Conservation (phyloP, 2,888 invertebrate species). For the Chalcosyrphus nemorum region DNA sequence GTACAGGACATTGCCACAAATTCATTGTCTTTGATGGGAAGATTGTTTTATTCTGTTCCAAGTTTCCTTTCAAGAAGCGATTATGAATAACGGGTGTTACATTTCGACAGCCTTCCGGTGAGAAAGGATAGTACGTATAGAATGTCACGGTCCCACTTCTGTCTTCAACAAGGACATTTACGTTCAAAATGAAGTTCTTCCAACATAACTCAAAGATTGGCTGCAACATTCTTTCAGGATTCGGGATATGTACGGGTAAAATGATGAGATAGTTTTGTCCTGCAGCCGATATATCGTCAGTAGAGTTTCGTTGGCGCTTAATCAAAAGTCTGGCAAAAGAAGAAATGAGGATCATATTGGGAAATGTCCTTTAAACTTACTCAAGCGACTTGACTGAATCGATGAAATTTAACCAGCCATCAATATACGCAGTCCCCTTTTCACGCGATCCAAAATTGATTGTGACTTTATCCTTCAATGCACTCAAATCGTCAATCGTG, state of each 20-base stretch:
- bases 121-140: neutral
- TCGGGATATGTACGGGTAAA: neutral
- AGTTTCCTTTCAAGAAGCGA: neutral
- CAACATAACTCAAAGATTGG: neutral
- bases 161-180: neutral
- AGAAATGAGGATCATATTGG: too few species aligned
- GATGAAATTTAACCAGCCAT: too few species aligned
- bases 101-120: neutral
- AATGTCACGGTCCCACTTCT: neutral
- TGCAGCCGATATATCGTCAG: neutral
- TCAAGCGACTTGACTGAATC: too few species aligned
- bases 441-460: too few species aligned
- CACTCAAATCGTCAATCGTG: neutral
- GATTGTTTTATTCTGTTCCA: neutral
- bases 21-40: neutral
- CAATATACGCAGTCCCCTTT: too few species aligned
- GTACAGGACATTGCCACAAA: neutral
- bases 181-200: neutral
- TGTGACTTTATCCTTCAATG: too few species aligned
- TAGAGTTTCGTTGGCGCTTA: too few species aligned
- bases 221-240: neutral
- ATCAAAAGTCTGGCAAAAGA: too few species aligned
- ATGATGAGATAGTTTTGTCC: neutral
- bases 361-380: too few species aligned
- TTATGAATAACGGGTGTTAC: neutral